These are phyloP conservation scores for Monochamus alternatus DNA, from an alignment of 2,888 invertebrate species.

Conservation along the genomic window DNA sequence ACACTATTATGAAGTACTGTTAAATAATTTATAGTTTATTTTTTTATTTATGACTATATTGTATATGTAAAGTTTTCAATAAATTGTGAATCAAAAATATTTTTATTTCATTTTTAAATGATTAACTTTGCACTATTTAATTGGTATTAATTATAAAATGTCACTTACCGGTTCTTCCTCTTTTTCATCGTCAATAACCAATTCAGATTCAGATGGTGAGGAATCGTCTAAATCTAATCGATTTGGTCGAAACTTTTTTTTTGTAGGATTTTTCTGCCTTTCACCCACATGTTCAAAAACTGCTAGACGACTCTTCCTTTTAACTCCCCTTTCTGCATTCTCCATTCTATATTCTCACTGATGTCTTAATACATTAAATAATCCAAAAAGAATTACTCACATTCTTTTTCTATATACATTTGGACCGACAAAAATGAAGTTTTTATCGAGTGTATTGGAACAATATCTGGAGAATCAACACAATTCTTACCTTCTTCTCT, in stretches of 20 bases:
- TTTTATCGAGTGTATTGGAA: slow-evolving; percentile 71
- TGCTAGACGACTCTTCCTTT: slow-evolving; percentile 61
- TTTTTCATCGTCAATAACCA: slow-evolving; percentile 62
- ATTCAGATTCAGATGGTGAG: slow-evolving; percentile 61
- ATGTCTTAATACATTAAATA: not conserved
- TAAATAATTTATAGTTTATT: slow-evolving; percentile 33
- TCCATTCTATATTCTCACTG: slow-evolving; percentile 45
- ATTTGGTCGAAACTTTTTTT: slow-evolving; percentile 49
- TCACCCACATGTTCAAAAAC: slow-evolving; percentile 66
- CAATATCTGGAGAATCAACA: slow-evolving; percentile 64
- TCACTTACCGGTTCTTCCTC: slow-evolving; percentile 49
- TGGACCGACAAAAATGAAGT: slow-evolving; percentile 68
- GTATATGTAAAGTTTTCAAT: slow-evolving; percentile 24
- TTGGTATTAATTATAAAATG: not conserved
- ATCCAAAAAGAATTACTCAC: not conserved
- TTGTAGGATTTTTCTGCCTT: slow-evolving; percentile 55
- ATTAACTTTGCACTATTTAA: too few species aligned
- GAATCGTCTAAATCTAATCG: slow-evolving; percentile 53
- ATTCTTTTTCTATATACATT: slow-evolving; percentile 65
- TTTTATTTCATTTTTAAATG: too few species aligned
- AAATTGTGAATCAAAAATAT: not conserved
- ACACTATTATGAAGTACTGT: not conserved
- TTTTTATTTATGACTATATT: slow-evolving; percentile 25
- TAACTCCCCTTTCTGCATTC: slow-evolving; percentile 43
- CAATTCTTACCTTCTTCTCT: slow-evolving; percentile 57